Conservation (phyloP, 2,797 vertebrate genomes). For the Neoniphon sammara region DNA sequence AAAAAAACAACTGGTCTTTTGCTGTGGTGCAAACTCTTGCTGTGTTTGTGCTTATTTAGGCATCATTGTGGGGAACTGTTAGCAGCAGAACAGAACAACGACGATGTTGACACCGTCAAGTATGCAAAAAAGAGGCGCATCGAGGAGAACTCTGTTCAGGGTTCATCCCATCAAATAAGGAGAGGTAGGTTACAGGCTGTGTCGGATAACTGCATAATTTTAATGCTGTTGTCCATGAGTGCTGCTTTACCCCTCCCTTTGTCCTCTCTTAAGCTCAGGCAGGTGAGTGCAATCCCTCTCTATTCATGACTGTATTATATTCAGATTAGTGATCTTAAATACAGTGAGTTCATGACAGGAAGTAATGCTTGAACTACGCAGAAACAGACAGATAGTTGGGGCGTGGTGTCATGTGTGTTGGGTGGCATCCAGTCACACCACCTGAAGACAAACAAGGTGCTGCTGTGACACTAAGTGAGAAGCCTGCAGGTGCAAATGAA, state of each 20-base stretch:
- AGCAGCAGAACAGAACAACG: slow-evolving; percentile 55
- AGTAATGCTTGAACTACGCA: slow-evolving; percentile 13
- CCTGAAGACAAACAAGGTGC: slow-evolving; percentile 12
- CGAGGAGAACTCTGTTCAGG: slow-evolving; percentile 48
- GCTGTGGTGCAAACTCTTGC: not conserved
- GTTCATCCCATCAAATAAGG: slow-evolving; percentile 43
- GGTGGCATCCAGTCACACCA: slow-evolving; percentile 26
- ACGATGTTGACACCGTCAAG: slow-evolving; percentile 78
- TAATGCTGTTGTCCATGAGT: not conserved
- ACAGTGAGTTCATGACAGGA: not conserved
- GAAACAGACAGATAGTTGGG: not conserved
- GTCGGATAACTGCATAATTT: not conserved
- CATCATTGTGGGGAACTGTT: slow-evolving; percentile 74
- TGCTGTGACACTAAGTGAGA: not conserved
- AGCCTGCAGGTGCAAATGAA: slow-evolving; percentile 3
- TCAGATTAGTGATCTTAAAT: not conserved
- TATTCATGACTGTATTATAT: slow-evolving; percentile 17
- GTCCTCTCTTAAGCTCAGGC: not conserved
- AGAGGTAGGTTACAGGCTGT: slow-evolving; percentile 72
- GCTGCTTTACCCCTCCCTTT: slow-evolving; percentile 9
- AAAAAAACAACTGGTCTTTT: not conserved
- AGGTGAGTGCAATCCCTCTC: slow-evolving; percentile 1
- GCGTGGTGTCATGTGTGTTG: slow-evolving; percentile 9
- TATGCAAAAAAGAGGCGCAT: slow-evolving; percentile 77
- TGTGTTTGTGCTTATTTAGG: slow-evolving; percentile 57